Percentiles rank a stretch among this genome's conserved stretches.
Evolutionary conservation across 2,113 vertebrate species (phyloP).

Genomic region (Ptychochromis oligacanthus): DNA sequence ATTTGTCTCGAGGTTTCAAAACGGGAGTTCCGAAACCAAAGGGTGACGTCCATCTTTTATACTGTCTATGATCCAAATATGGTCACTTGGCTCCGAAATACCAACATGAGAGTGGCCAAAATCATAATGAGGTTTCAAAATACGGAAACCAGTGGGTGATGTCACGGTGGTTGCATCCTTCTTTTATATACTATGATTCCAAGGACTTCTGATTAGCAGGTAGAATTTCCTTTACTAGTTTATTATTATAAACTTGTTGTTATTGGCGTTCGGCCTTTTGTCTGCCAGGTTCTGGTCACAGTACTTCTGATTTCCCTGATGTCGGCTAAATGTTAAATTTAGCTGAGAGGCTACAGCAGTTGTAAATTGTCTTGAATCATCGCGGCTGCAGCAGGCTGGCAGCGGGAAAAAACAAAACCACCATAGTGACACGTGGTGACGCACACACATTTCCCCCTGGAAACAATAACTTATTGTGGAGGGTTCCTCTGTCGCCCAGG

Average conservation of each 20-base stretch:
- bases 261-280: not conserved
- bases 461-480: conserved; percentile 74
- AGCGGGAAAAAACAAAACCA: conserved; percentile 57
- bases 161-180: not conserved
- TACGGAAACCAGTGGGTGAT: not conserved
- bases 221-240: not conserved
- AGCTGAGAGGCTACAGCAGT: not conserved
- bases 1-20: too few relatives aligned
- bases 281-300: not conserved
- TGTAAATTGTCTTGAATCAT: conserved; percentile 22
- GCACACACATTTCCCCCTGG: conserved; percentile 74
- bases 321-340: conserved; percentile 30
- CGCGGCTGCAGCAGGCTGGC: not conserved
- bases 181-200: not conserved
- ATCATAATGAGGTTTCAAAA: not conserved
- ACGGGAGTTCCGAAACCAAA: too few relatives aligned
- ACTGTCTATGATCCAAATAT: too few relatives aligned
- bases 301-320: not conserved
- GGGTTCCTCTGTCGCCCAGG: conserved; percentile 52
- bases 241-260: not conserved
- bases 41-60: too few relatives aligned
- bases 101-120: not conserved
- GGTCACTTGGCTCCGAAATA: not conserved
- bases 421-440: conserved; percentile 65
- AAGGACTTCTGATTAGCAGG: fast-evolving